These are phyloP conservation scores for Ophthalmolycus amberensis DNA, from an alignment of 2,113 vertebrate species.

Conservation along the genomic window DNA sequence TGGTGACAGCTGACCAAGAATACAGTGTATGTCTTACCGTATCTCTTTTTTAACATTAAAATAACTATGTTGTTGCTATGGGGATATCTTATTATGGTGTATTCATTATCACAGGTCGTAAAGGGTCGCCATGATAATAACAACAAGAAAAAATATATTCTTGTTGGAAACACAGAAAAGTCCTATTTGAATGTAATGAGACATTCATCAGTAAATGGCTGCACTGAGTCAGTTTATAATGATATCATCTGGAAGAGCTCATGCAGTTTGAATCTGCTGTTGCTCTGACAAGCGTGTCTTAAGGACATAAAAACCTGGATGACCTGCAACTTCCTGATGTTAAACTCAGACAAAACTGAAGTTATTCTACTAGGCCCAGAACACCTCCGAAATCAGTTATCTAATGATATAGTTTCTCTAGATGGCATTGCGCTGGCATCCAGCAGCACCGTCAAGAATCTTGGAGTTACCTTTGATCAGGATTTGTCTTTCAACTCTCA, in stretches of 20 bases:
- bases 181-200: constrained; percentile 20
- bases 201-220: constrained; percentile 11
- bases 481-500: no score
- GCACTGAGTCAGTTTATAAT: background rate
- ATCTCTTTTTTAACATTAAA: background rate
- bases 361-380: no score
- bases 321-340: no score
- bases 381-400: no score
- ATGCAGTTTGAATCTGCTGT: background rate
- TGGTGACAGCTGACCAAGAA: background rate
- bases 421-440: no score
- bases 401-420: no score
- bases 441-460: no score
- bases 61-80: background rate
- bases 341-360: no score
- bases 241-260: background rate
- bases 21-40: background rate
- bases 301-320: no score
- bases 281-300: no score
- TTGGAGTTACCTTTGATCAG: no score
- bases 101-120: background rate
- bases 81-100: background rate
- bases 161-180: background rate
- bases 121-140: background rate
- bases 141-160: no score